phyloP scores from a whole-genome alignment of 2,113 vertebrate genomes.

The Dendropsophus ebraccatus region DNA sequence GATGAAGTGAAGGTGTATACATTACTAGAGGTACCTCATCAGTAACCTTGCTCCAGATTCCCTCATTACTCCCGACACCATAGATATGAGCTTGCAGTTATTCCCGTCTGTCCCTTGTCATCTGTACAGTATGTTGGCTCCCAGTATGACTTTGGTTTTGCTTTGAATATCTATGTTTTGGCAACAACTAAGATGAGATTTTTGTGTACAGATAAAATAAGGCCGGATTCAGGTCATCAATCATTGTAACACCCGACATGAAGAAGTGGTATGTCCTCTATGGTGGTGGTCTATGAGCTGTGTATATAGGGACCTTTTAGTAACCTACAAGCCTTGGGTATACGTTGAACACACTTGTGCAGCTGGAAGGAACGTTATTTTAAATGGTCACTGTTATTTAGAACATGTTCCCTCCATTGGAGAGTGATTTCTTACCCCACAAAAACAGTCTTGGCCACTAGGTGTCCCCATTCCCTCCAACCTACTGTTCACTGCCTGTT shows the following conservation, averaged over 20 bases:
- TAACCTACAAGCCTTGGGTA: too few species aligned
- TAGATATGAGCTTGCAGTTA: background rate
- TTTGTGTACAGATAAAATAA: slow-evolving; percentile 38
- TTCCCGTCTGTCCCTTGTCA: background rate
- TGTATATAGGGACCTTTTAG: too few species aligned
- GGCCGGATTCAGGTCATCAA: background rate
- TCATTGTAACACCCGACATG: background rate
- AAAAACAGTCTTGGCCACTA: too few species aligned
- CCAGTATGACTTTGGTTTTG: background rate
- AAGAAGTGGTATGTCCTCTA: background rate
- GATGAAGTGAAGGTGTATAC: background rate
- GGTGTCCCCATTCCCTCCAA: too few species aligned
- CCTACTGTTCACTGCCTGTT: too few species aligned
- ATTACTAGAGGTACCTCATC: background rate
- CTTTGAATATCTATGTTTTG: slow-evolving; percentile 39
- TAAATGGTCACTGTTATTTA: too few species aligned
- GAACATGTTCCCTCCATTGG: too few species aligned
- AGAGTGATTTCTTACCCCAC: too few species aligned
- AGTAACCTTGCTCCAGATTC: background rate
- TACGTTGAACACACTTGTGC: too few species aligned
- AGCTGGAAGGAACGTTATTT: too few species aligned
- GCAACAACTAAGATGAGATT: slow-evolving; percentile 26
- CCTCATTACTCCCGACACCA: background rate
- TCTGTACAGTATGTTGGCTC: background rate
- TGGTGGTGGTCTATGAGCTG: background rate